Base-by-base conservation (phyloP, 2,888 invertebrate species). In the Limnephilus lunatus region DNA sequence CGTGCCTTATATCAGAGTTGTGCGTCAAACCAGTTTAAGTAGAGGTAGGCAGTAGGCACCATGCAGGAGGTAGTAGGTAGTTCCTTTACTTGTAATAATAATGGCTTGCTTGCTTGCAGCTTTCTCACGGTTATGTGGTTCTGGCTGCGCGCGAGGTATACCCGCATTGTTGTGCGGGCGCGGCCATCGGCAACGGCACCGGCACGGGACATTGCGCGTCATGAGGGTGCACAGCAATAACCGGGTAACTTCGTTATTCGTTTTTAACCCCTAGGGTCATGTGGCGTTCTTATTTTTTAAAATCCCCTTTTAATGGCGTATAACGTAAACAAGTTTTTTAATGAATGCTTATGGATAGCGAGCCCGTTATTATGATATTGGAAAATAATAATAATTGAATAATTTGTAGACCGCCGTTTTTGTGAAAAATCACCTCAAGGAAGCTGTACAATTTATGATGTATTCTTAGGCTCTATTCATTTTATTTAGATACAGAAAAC, bases 121-220 rank as follows among this genome's bases (percentile, higher is more conserved):
- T 89, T 89, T 89, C 89, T 89, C 89, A 89, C 89, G 89, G 89
- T 81, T 89, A 89, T 81, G 89, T 89, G 39, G 44, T 81, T 81
- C 39, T 89, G 89, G 32, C 81, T 35, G 89, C 39, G 81, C 81
- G n/a, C 89, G 35, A 15, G 81, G 81, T 39, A 39, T 48, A 39
- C 89, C 35, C 81, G 89, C 81, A 81, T 81, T 81, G 81, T 89
- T 89, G 81, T 81, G 81, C 39, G 89, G 81, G 89, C 89, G n/a
- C 87, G 32, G 86, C 25, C 53, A 53, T 19, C 19, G 53, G 53
- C 53, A 53, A 15, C 53, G 53, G 53, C 68, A n/a, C 68, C n/a
- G 81, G 89, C 89, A 88, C 53, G 89, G 39, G 89, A 89, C 89
- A 89, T 81, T 88, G 31, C 89, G 39, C 89, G 81, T 81, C 89